phyloP scores from a whole-genome alignment of 2,888 invertebrate species.

The Oxycera nigricornis region DNA sequence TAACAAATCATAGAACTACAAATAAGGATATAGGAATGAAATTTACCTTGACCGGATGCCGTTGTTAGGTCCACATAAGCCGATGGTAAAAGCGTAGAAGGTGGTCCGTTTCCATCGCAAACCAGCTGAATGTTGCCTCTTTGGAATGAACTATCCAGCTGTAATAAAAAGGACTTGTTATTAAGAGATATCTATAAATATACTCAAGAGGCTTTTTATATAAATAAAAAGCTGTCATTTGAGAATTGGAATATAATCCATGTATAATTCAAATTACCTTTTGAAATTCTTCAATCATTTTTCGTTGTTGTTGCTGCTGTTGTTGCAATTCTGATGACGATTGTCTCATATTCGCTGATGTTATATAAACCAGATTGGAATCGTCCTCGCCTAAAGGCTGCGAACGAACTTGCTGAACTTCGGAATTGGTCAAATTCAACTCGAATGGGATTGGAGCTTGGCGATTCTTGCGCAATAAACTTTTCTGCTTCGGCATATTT shows the following conservation, averaged over 20 bases:
- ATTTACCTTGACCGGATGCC: conserved; percentile 48
- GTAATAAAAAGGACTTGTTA: not conserved
- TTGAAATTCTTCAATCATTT: conserved; percentile 54
- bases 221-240: not conserved
- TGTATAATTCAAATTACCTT: conserved; percentile 40
- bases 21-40: not conserved
- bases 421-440: conserved; percentile 53
- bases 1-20: not conserved
- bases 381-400: conserved; percentile 63
- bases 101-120: conserved; percentile 47
- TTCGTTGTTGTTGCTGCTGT: conserved; percentile 54
- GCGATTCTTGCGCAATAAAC: conserved; percentile 59
- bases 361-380: conserved; percentile 45
- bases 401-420: conserved; percentile 60
- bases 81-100: conserved; percentile 47
- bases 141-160: conserved; percentile 50
- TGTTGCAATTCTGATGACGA: conserved; percentile 47
- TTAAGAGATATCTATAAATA: no score
- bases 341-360: conserved; percentile 39
- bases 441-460: conserved; percentile 57
- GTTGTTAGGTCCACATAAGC: conserved; percentile 50
- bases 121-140: conserved; percentile 50
- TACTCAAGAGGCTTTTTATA: not conserved
- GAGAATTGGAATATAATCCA: not conserved
- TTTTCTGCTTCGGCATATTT: conserved; percentile 51